These are phyloP conservation scores for Platypus cylindrus DNA, from an alignment of 2,888 invertebrate genomes.

Conservation along the genomic window DNA sequence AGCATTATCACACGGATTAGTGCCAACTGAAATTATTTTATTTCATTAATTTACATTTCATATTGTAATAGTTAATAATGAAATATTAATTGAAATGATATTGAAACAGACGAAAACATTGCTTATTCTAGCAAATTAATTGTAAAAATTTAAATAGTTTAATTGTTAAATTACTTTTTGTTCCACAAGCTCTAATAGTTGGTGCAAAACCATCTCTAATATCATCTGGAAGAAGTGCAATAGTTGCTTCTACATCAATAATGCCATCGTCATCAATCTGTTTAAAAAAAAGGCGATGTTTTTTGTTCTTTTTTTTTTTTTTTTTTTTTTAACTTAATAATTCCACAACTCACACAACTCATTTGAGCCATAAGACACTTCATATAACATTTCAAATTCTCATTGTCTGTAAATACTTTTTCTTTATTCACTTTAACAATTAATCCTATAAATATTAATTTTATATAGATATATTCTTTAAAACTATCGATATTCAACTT, in stretches of 20 bases:
- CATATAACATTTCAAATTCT: constrained; percentile 26
- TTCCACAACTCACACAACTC: constrained; percentile 27
- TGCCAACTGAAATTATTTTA: constrained; percentile 21
- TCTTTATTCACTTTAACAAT: constrained; percentile 22
- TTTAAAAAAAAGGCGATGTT: constrained; percentile 1
- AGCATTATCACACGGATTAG: constrained; percentile 27
- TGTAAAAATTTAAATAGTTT: constrained; percentile 1
- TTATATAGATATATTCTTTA: too few species aligned
- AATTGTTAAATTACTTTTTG: constrained; percentile 24
- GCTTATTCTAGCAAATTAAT: neutral
- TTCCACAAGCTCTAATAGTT: constrained; percentile 28
- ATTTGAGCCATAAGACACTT: constrained; percentile 25
- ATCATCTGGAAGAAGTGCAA: constrained; percentile 32
- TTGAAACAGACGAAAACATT: too few species aligned
- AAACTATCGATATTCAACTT: neutral
- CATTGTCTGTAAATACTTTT: constrained; percentile 26
- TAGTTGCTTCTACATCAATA: constrained; percentile 31
- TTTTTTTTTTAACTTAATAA: too few species aligned
- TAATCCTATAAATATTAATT: constrained; percentile 15
- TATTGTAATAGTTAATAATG: too few species aligned
- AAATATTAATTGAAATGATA: too few species aligned
- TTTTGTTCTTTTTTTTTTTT: neutral
- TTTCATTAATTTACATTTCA: neutral
- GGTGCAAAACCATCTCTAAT: constrained; percentile 23
- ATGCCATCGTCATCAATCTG: constrained; percentile 34